Base-by-base conservation (phyloP, 2,888 invertebrate genomes). In the Sminthurinus aureus region DNA sequence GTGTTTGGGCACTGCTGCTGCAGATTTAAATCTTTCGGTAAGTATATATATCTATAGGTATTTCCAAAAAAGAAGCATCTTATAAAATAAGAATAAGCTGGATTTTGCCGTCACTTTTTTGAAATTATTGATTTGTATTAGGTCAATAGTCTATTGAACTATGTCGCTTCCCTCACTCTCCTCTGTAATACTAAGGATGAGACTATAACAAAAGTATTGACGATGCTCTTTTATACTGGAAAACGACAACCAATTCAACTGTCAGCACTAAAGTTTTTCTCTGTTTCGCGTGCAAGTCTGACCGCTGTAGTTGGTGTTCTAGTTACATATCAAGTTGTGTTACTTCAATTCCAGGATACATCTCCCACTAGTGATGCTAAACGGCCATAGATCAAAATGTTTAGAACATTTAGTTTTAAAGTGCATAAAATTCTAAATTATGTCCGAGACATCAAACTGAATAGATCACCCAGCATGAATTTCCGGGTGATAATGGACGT, bases 381-480 rank as follows among this genome's bases (percentile, higher is more conserved):
- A n/a, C n/a, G n/a, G n/a, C n/a, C n/a, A n/a, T n/a, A n/a, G n/a
- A n/a, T n/a, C n/a, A n/a, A n/a, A n/a, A n/a, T n/a, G n/a, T n/a
- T n/a, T n/a, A n/a, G n/a, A n/a, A n/a, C n/a, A n/a, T n/a, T n/a
- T n/a, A n/a, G n/a, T n/a, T n/a, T n/a, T n/a, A n/a, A n/a, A n/a
- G n/a, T n/a, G n/a, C n/a, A n/a, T n/a, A n/a, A n/a, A n/a, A n/a
- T n/a, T n/a, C n/a, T n/a, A n/a, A n/a, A n/a, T n/a, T n/a, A n/a
- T n/a, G n/a, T n/a, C n/a, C n/a, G n/a, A n/a, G n/a, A n/a, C n/a
- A n/a, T n/a, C n/a, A n/a, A n/a, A n/a, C n/a, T n/a, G n/a, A n/a
- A n/a, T n/a, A 83, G 22, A 58, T 83, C 18, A 52, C 66, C 24
- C 71, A 71, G n/a, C 83, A 83, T 52, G 78, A 73, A 24, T 83